Evolutionary conservation across 2,113 vertebrate species (phyloP), one percentile per base, ranked within the genome.

Genomic region (Bos javanicus): DNA sequence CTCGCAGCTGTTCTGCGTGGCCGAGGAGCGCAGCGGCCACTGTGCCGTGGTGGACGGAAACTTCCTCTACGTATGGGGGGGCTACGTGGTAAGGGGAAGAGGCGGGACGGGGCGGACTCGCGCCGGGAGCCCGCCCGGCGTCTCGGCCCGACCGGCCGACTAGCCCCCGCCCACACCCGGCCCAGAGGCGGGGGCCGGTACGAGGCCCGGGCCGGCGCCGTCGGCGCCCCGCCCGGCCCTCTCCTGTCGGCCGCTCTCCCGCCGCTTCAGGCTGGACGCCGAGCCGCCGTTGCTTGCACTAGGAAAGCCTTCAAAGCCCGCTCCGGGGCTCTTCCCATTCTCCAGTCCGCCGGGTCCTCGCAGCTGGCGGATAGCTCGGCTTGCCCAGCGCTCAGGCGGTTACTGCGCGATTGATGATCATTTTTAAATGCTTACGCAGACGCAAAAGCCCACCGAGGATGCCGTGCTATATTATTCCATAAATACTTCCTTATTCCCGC

Each of bases 11-110:
- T 98, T 98, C 93, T 99, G 99, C 97, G 99, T 99, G 98, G 99
- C 99, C 62, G 99, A 99, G 95, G 99, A 99, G 98, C 99, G 99
- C 95, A 99, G 99, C 98, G 99, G 99, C 71, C 99, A 99, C 98
- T 99, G 99, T 95, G 99, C 99, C 1, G 99, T 99, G 98, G 98
- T 99, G 98, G 99, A 99, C 96, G 99, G 98, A 9, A 99, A 98
- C 98, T 99, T 98, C 97, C 99, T 99, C 91, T 99, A 99, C 74
- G 99, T 99, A 92, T 99, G 99, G 99, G 99, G 99, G 57, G 99
- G 99, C 94, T 99, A 99, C 96, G 99, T 99, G 99, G 99, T 99
- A 99, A 99, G 99, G 94, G 93, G 85, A 92, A 92, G 92, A 62
- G 95, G 98, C 94, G 93, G 78, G 95, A 33, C 96, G 86, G 93